Base-by-base conservation (phyloP, 2,113 vertebrate genomes). In the Peromyscus leucopus region DNA sequence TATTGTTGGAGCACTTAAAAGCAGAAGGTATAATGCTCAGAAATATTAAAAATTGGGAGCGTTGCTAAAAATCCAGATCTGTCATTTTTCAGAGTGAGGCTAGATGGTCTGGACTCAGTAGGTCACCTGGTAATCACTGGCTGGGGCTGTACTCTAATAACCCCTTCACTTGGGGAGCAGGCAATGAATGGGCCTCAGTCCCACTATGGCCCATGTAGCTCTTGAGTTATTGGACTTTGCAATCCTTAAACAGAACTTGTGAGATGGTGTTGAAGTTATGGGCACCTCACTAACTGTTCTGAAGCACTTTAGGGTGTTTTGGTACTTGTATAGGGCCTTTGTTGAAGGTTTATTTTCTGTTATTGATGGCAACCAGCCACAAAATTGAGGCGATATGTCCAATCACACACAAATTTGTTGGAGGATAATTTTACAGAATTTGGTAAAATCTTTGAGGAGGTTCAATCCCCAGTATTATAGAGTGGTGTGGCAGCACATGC, bases 401-500 rank as follows among this genome's bases (percentile, higher is more conserved):
- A 88, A 87, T 84, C 69, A 89, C 39, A 92, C 33, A 91, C 57
- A 94, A 88, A 88, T 61, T 24, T 90, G 61, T 46, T 36, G 10
- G 11, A 88, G 51, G 11, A 7, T 33, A 89, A 88, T 87, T 93
- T 93, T 82, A 93, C 0, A 75, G n/a, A 55, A 88, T 55, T 46
- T 84, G 69, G 12, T 57, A 72, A 71, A 95, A 95, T 67, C 51
- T 72, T 91, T 76, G n/a, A 83, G 90, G n/a, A 61, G 26, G 59
- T 28, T 65, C 28, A 65, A 24, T 63, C 24, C 51, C 79, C 19
- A 61, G 22, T 24, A 31, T 39, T 39, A 39, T 16, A 65, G 31
- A 65, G 1, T 46, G 61, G 42, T 33, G 46, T 22, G 10, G 39
- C 33, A 26, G 61, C 28, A 12, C 13, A 67, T 10, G 3, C n/a